Evolutionary conservation across 1,140 invertebrate species (phyloP), one percentile per base, ranked within the genome.

Genomic region (Ostrea denselamellosa): DNA sequence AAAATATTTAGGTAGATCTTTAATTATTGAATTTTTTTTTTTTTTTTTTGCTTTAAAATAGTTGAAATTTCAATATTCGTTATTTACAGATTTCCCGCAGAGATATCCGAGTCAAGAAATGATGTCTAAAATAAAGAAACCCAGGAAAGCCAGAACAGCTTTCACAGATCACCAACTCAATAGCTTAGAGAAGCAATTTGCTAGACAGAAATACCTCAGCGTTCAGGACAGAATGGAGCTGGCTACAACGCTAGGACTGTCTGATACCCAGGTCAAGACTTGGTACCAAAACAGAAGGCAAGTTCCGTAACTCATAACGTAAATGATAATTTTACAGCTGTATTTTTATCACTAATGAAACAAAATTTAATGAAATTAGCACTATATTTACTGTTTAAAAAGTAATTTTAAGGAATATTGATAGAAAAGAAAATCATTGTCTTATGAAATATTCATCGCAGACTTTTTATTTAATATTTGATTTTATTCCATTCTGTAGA

Each of bases 201-300:
- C 99, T 94, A 95, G 98, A 89, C 98, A 99, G 95, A 99, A 99
- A 95, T 99, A 99, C 96, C 96, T 99, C 44, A 99, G 98, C 92
- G 99, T 99, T 8, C 98, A 99, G 94, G 99, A 99, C 94, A 96
- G 99, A 87, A 99, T 99, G 98, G 98, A 99, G 95, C 95, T 99
- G 88, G 99, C 99, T 0, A 97, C 98, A 52, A 98, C 98, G 94
- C 96, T 99, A 62, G 98, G 98, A 88, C 96, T 99, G 51, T 98
- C 98, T 12, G 99, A 99, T 94, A 99, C 99, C 14, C 99, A 99
- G 96, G 99, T 99, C 91, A 99, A 99, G 95, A 99, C 99, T 87
- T 99, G 99, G 99, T 99, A 99, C 95, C 99, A 99, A 95, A 99
- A 99, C 94, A 96, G 99, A 96, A 97, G 99, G 98, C 99, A 95